Evolutionary conservation across 2,797 vertebrate genomes (phyloP).

Genomic region (Lates japonicus): DNA sequence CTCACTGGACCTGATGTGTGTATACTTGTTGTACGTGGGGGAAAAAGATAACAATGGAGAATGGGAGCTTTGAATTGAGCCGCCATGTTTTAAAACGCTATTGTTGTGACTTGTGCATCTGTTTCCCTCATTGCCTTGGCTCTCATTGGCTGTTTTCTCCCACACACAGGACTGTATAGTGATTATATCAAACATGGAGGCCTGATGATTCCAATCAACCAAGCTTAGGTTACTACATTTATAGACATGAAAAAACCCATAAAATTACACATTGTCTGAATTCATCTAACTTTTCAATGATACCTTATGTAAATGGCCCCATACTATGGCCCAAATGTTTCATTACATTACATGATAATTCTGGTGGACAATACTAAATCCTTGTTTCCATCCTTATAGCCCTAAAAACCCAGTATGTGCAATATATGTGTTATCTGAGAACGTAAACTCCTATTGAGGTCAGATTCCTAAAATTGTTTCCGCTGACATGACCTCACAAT

Average conservation of each 20-base stretch:
- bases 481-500: neutral
- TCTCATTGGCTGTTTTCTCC: conserved; percentile 6
- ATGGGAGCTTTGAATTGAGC: neutral
- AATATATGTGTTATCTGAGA: too few relatives aligned
- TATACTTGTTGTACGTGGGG: neutral
- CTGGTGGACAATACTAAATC: too few relatives aligned
- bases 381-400: too few relatives aligned
- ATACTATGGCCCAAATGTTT: neutral
- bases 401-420: neutral
- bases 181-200: too few relatives aligned
- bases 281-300: too few relatives aligned
- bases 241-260: too few relatives aligned
- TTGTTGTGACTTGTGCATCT: conserved; percentile 42
- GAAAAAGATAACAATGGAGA: neutral
- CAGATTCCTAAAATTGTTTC: neutral
- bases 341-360: too few relatives aligned
- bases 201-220: too few relatives aligned
- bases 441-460: neutral
- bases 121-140: conserved; percentile 33
- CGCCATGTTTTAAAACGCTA: neutral
- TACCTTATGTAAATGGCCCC: too few relatives aligned
- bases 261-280: too few relatives aligned
- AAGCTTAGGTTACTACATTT: too few relatives aligned
- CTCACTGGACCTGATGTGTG: neutral
- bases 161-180: conserved; percentile 4